phyloP scores from a whole-genome alignment of 2,797 vertebrate genomes.

The Setipinna tenuifilis region DNA sequence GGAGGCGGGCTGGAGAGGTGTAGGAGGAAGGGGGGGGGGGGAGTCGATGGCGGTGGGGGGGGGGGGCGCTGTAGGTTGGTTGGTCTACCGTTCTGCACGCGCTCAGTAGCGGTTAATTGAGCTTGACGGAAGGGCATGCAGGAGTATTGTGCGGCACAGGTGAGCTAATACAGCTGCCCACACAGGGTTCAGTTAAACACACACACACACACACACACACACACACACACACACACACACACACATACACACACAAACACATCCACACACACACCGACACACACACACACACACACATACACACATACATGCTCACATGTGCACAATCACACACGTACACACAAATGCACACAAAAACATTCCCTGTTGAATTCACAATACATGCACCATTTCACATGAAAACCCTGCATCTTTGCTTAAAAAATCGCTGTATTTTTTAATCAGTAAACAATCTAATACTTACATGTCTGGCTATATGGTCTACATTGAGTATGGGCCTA shows the following conservation, averaged over 20 bases:
- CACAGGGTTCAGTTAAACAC: constrained; percentile 41
- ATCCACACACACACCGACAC: constrained; percentile 24
- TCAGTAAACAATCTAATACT: background rate
- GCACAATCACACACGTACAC: constrained; percentile 13
- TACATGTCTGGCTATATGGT: background rate
- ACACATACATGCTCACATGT: too few species aligned
- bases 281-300: constrained; percentile 26
- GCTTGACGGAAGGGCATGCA: constrained; percentile 66
- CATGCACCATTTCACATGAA: constrained; percentile 1
- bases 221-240: constrained; percentile 19
- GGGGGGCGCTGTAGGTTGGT: background rate
- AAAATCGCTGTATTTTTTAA: background rate
- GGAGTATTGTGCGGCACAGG: constrained; percentile 73
- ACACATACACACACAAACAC: background rate
- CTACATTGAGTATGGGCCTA: too few species aligned
- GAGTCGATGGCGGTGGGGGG: constrained; percentile 17
- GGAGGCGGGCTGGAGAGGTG: background rate
- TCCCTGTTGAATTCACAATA: background rate
- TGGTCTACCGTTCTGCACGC: constrained; percentile 45
- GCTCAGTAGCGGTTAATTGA: constrained; percentile 71
- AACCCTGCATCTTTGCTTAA: background rate
- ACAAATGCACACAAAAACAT: background rate
- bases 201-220: constrained; percentile 4
- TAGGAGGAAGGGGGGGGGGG: background rate
- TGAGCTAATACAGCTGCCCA: constrained; percentile 75